Base-by-base conservation (phyloP, 1,140 invertebrate genomes). In the Leptinotarsa defecta region DNA sequence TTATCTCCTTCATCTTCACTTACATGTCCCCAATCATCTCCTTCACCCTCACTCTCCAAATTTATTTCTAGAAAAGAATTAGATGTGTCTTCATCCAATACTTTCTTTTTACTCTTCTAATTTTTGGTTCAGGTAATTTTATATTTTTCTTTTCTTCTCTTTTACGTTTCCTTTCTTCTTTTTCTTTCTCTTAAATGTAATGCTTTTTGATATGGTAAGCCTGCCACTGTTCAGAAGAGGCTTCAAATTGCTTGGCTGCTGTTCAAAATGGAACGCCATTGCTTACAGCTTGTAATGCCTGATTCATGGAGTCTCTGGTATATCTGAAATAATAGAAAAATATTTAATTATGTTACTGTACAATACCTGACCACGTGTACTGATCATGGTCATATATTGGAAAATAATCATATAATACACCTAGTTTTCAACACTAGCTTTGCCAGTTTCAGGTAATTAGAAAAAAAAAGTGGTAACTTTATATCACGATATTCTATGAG, bases 71-170 rank as follows among this genome's bases (percentile, higher is more conserved):
- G 1, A 13, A 17, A 57, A 57, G 1, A 57, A 57, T 57, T n/a
- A 57, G 13, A 57, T 57, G 15, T 57, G 52, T 4, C 15, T 57
- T 57, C 52, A 57, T 57, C 52, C 3, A 57, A 57, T 57, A 57
- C 52, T 57, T 57, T 57, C 49, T 57, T 57, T 13, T 57, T 4
- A 57, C 52, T 57, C 4, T 57, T 57, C 6, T 57, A 57, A 57
- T 57, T 57, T 57, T 57, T 57, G 52, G 52, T 57, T 57, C 52
- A 57, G 17, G 52, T n/a, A 57, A 57, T 57, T 57, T 57, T 13
- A 57, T 57, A 57, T 57, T 57, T 57, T 15, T 15, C 13, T 52
- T 17, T 57, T 57, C 49, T 52, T 57, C 1, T 17, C 49, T 57
- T 15, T 57, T 57, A 57, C 49, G 13, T 1, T 57, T 57, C 49